phyloP scores from a whole-genome alignment of 2,113 vertebrate genomes.

The Athene noctua region DNA sequence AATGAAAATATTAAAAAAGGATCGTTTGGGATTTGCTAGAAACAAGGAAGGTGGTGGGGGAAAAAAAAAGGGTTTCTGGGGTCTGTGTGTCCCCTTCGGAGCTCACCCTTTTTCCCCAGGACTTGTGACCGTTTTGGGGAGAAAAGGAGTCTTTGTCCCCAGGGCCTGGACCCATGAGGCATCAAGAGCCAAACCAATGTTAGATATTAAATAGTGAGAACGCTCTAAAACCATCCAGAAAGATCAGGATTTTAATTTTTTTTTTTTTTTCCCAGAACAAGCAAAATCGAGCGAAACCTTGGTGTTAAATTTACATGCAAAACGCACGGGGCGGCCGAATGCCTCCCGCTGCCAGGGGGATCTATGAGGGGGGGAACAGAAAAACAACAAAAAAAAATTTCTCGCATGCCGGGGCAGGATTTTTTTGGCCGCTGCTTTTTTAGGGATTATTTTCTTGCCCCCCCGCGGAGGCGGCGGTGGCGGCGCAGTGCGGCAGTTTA shows the following conservation, averaged over 20 bases:
- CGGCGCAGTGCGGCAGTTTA: neutral
- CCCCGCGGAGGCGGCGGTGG: neutral
- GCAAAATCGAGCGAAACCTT: neutral
- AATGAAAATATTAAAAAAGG: too few relatives aligned
- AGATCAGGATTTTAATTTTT: neutral
- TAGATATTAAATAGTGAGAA: neutral
- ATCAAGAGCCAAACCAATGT: too few relatives aligned
- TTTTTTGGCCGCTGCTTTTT: neutral
- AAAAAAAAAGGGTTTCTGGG: neutral
- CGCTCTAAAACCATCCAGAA: neutral
- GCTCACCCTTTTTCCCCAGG: too few relatives aligned
- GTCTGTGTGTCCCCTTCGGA: too few relatives aligned
- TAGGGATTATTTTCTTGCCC: neutral
- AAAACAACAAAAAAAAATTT: neutral
- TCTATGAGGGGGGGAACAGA: too few relatives aligned
- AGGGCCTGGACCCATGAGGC: neutral
- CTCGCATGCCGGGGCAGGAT: too few relatives aligned
- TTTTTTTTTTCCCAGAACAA: neutral
- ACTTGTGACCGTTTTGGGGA: neutral
- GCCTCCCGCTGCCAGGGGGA: neutral
- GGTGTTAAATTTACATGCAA: neutral
- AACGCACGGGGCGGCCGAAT: fast-evolving
- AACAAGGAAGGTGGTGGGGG: neutral
- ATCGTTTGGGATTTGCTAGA: too few relatives aligned
- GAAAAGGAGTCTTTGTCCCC: neutral